Evolutionary conservation across 1,140 invertebrate species (phyloP).

Genomic region (Carcinoscorpius rotundicauda): DNA sequence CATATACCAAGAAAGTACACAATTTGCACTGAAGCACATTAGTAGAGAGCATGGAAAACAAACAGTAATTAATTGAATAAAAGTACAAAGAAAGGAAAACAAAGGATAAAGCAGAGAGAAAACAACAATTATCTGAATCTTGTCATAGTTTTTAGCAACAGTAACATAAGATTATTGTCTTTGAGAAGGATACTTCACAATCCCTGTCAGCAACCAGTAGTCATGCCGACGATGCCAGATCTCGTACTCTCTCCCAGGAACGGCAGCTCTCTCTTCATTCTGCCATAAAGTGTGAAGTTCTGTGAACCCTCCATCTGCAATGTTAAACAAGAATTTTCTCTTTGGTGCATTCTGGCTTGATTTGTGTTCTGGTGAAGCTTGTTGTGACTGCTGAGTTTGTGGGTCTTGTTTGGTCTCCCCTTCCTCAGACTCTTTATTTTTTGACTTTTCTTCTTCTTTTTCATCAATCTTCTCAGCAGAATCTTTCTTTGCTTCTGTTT

Average conservation of each 20-base stretch:
- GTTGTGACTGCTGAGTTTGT: too few relatives aligned
- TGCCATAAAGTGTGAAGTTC: constrained; percentile 97
- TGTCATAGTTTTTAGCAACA: too few relatives aligned
- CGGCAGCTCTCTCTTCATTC: constrained; percentile 93
- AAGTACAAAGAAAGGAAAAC: too few relatives aligned
- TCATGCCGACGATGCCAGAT: constrained; percentile 97
- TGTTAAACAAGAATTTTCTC: constrained; percentile 99
- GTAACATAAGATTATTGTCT: too few relatives aligned
- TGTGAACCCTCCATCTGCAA: constrained; percentile 98
- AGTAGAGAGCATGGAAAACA: too few relatives aligned
- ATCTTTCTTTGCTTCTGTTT: constrained; percentile 22
- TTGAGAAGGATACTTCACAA: constrained; percentile 59
- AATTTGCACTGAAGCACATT: too few relatives aligned
- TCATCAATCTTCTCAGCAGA: neutral
- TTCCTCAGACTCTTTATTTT: neutral
- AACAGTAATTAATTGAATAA: too few relatives aligned
- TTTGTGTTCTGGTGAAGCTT: neutral
- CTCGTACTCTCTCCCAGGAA: constrained; percentile 86
- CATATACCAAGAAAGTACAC: too few relatives aligned
- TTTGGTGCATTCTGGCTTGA: constrained; percentile 35
- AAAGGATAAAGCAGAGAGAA: too few relatives aligned
- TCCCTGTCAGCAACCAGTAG: constrained; percentile 97
- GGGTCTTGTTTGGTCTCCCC: neutral
- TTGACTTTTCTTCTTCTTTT: neutral
- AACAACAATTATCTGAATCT: too few relatives aligned